phyloP scores from a whole-genome alignment of 2,888 invertebrate species.

The Rhamnusium bicolor region DNA sequence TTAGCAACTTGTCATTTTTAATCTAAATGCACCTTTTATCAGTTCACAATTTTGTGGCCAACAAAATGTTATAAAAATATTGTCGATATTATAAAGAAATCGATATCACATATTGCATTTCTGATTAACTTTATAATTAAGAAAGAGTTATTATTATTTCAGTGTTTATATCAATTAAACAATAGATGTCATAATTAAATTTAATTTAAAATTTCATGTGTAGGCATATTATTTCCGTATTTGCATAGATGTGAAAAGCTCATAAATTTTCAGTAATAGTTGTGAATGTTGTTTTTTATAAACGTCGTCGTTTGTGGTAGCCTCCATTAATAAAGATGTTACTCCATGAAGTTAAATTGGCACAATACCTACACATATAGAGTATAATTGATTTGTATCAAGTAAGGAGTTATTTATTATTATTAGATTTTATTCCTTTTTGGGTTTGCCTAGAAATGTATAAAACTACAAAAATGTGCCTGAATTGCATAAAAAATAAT shows the following conservation, averaged over 20 bases:
- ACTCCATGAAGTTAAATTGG: slow-evolving; percentile 14
- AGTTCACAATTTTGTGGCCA: no score
- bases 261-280: background rate
- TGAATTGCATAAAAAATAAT: slow-evolving; percentile 16
- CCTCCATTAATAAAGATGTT: slow-evolving; percentile 27
- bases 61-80: no score
- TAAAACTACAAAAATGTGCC: background rate
- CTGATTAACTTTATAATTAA: background rate
- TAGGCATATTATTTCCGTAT: background rate
- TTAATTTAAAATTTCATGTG: background rate
- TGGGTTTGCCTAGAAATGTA: background rate
- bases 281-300: slow-evolving; percentile 15
- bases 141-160: background rate
- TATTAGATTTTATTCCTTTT: slow-evolving; percentile 13
- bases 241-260: slow-evolving; percentile 5
- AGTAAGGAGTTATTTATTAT: slow-evolving; percentile 11
- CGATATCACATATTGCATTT: no score
- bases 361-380: slow-evolving; percentile 11
- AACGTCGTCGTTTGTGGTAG: slow-evolving; percentile 6
- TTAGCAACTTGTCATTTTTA: no score
- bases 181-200: background rate
- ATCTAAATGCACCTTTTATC: no score
- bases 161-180: background rate
- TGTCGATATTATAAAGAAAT: no score
- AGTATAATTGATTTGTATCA: slow-evolving; percentile 13